Percentiles rank a stretch among this genome's conserved stretches.
Conservation (phyloP, 2,888 invertebrate genomes). For the Thecophora atra region DNA sequence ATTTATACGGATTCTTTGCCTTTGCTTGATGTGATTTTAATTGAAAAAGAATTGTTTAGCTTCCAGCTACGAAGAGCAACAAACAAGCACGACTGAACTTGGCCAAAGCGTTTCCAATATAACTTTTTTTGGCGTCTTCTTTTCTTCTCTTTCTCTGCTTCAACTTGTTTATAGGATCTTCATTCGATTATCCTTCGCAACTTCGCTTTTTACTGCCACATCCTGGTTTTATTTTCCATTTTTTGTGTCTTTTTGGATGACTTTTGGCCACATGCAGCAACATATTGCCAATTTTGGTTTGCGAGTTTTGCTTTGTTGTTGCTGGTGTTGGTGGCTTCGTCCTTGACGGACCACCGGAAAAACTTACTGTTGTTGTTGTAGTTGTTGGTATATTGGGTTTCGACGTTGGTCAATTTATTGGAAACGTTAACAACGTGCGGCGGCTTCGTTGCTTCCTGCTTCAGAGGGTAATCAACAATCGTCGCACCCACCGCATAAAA, state of each 20-base stretch:
- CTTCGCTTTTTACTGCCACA: background rate
- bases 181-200: background rate
- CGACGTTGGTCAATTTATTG: constrained; percentile 61
- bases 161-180: constrained; percentile 9
- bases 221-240: background rate
- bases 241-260: background rate
- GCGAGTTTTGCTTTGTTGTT: constrained; percentile 35
- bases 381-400: constrained; percentile 51
- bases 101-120: constrained; percentile 25
- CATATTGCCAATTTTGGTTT: constrained; percentile 43
- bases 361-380: too few relatives aligned
- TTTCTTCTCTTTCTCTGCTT: background rate
- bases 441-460: background rate
- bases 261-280: constrained; percentile 41
- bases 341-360: background rate
- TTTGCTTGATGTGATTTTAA: constrained; percentile 62
- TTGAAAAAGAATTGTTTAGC: constrained; percentile 63
- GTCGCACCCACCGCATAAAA: too few relatives aligned
- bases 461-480: background rate
- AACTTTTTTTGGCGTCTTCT: constrained; percentile 10
- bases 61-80: constrained; percentile 46
- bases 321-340: constrained; percentile 25
- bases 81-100: constrained; percentile 38
- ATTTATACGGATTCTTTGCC: background rate
- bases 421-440: constrained; percentile 45